phyloP scores from a whole-genome alignment of 2,888 invertebrate genomes.

The Dynastes tityus region DNA sequence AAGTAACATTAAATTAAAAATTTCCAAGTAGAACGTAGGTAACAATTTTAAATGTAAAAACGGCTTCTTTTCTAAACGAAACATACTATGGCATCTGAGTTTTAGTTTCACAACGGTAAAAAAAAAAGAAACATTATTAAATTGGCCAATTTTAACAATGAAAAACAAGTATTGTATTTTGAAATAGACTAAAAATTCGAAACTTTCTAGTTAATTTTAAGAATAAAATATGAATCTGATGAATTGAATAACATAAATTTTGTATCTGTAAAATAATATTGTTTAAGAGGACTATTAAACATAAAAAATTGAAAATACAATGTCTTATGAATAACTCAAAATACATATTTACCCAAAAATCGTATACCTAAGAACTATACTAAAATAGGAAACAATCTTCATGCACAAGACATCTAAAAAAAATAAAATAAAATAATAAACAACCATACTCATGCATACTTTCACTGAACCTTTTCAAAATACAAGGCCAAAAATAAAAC shows the following conservation, averaged over 20 bases:
- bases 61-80: too few relatives aligned
- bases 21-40: too few relatives aligned
- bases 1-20: too few relatives aligned
- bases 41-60: too few relatives aligned
- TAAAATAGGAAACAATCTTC: constrained; percentile 17
- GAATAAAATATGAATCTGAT: too few relatives aligned
- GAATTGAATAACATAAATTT: background rate
- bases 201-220: too few relatives aligned
- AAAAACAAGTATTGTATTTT: too few relatives aligned
- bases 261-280: background rate
- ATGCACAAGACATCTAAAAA: constrained; percentile 43
- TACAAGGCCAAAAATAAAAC: constrained; percentile 38
- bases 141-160: too few relatives aligned
- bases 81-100: too few relatives aligned
- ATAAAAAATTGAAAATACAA: background rate
- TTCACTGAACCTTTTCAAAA: constrained; percentile 27
- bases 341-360: constrained; percentile 13
- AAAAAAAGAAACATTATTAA: too few relatives aligned
- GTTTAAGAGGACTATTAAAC: background rate
- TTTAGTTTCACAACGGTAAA: too few relatives aligned
- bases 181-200: too few relatives aligned
- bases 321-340: background rate
- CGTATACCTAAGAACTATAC: background rate
- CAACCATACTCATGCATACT: constrained; percentile 45
- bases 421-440: constrained; percentile 29